These are phyloP conservation scores for Montipora capricornis DNA, from an alignment of 64 coral and sea anemone genomes.

Conservation along the genomic window DNA sequence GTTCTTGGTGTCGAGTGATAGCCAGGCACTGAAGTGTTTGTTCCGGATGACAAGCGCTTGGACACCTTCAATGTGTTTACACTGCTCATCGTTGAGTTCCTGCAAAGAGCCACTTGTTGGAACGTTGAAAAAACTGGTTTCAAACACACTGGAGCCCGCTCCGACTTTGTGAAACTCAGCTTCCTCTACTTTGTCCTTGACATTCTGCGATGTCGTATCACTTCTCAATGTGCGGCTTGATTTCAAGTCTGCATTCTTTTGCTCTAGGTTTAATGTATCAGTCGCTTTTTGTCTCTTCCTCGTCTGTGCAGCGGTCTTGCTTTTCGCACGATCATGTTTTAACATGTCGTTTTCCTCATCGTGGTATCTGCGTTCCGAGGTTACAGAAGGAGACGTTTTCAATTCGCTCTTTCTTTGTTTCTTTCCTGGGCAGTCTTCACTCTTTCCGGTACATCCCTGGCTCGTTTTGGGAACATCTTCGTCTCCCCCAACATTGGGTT, in stretches of 20 bases:
- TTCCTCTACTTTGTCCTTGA: slow-evolving; percentile 5
- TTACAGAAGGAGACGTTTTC: neutral
- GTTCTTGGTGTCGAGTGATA: slow-evolving; percentile 47
- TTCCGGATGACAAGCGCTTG: slow-evolving; percentile 32
- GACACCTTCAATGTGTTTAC: slow-evolving; percentile 32
- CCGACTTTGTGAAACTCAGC: slow-evolving; percentile 20
- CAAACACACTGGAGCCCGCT: slow-evolving; percentile 32
- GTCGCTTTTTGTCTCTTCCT: neutral
- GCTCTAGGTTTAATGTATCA: neutral
- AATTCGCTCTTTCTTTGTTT: neutral
- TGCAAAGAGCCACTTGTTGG: slow-evolving; percentile 9
- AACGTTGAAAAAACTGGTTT: slow-evolving; percentile 39
- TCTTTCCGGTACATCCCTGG: too few species aligned
- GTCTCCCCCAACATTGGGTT: neutral
- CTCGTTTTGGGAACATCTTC: neutral
- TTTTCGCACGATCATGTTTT: neutral
- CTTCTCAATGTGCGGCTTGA: neutral
- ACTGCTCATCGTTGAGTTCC: slow-evolving; percentile 43
- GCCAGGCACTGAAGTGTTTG: slow-evolving; percentile 50
- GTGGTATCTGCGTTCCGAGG: neutral
- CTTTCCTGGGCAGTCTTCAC: neutral
- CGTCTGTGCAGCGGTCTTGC: neutral
- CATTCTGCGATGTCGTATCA: neutral
- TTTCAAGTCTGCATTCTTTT: neutral
- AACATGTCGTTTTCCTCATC: neutral